Evolutionary conservation across 37 sponge, comb jelly and placozoan species (phyloP).

Genomic region (Ianthella basta): DNA sequence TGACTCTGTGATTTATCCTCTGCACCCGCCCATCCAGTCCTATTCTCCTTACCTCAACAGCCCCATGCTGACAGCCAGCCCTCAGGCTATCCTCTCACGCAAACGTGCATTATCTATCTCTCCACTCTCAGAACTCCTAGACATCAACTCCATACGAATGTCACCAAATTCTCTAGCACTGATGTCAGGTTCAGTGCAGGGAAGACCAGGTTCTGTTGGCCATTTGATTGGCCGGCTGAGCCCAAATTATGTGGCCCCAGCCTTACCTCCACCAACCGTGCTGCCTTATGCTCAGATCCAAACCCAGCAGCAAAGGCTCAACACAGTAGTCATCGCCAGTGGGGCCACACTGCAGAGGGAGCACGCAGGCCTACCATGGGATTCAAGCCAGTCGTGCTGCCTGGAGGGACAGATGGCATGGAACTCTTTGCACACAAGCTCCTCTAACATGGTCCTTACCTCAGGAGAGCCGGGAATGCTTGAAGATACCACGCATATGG

Average conservation of each 20-base stretch:
- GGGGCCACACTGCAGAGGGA: constrained; percentile 40
- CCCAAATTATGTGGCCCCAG: not conserved
- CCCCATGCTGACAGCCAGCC: constrained; percentile 12
- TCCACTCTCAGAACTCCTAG: constrained; percentile 68
- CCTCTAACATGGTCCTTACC: constrained; percentile 3
- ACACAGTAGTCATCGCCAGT: constrained; percentile 69
- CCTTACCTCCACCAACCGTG: not conserved
- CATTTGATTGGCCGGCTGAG: constrained; percentile 45
- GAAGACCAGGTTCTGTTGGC: constrained; percentile 41
- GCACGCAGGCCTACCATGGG: not conserved
- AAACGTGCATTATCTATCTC: constrained; percentile 76
- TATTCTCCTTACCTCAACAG: constrained; percentile 61
- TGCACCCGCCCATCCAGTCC: constrained; percentile 54
- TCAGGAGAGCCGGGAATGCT: not conserved
- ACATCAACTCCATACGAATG: constrained; percentile 51
- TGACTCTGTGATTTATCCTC: constrained; percentile 35
- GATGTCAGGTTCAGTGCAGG: not conserved
- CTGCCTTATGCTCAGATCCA: not conserved
- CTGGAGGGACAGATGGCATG: no score
- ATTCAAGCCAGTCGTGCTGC: no score
- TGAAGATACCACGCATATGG: not conserved
- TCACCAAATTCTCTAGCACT: constrained; percentile 66
- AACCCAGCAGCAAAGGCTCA: constrained; percentile 38
- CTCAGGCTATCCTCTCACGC: constrained; percentile 18
- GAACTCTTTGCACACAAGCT: no score